Conservation (phyloP, 2,888 invertebrate species). For the Amorpha juglandis region DNA sequence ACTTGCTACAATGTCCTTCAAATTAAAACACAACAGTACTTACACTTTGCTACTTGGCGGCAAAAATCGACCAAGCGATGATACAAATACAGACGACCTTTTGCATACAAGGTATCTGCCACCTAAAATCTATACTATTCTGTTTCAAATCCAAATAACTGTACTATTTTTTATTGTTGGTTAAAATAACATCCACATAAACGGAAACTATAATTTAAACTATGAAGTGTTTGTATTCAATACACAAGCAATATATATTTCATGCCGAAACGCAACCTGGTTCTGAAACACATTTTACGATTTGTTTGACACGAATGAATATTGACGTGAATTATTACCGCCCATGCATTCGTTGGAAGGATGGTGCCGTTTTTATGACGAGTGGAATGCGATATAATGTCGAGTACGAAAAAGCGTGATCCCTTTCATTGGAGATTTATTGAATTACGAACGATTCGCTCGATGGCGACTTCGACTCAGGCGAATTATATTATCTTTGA, state of each 20-base stretch:
- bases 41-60: too few species aligned
- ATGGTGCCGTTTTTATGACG: constrained; percentile 67
- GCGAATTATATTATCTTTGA: constrained; percentile 36
- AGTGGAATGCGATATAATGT: constrained; percentile 59
- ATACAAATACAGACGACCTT: too few species aligned
- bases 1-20: too few species aligned
- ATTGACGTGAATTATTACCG: constrained; percentile 66
- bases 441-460: constrained; percentile 52
- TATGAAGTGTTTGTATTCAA: constrained; percentile 16
- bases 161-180: too few species aligned
- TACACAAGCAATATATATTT: neutral
- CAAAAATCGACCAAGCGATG: too few species aligned
- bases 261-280: constrained; percentile 8
- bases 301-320: constrained; percentile 70
- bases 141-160: too few species aligned
- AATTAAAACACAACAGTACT: too few species aligned
- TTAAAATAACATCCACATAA: neutral
- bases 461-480: constrained; percentile 29
- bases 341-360: constrained; percentile 58
- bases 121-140: too few species aligned
- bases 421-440: constrained; percentile 62
- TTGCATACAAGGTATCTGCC: too few species aligned
- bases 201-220: constrained; percentile 1
- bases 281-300: constrained; percentile 57
- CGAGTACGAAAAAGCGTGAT: constrained; percentile 60